phyloP scores from a whole-genome alignment of 2,888 invertebrate genomes.

The Hedya salicella region DNA sequence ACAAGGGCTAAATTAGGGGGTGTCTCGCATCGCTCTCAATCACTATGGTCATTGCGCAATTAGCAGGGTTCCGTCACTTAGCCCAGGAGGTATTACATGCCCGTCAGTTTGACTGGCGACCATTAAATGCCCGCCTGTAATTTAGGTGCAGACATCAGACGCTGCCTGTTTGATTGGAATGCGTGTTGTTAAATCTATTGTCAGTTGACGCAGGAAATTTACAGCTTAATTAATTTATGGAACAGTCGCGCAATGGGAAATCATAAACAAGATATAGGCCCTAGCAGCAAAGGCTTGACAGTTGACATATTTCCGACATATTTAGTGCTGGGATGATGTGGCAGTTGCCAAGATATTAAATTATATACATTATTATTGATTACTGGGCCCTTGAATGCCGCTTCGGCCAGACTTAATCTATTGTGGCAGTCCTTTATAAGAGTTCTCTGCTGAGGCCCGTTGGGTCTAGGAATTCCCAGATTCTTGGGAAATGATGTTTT shows the following conservation, averaged over 20 bases:
- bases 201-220: constrained; percentile 22
- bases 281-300: background rate
- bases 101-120: constrained; percentile 47
- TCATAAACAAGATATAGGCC: constrained; percentile 3
- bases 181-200: constrained; percentile 29
- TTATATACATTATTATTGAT: background rate
- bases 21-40: constrained; percentile 51
- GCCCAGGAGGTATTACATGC: constrained; percentile 51
- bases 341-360: background rate
- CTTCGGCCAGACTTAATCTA: too few species aligned
- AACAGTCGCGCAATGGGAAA: constrained; percentile 18
- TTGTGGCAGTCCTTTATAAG: too few species aligned
- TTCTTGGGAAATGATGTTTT: too few species aligned
- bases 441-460: too few species aligned
- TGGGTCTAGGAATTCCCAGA: too few species aligned
- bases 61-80: constrained; percentile 61
- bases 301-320: background rate
- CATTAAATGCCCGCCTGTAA: constrained; percentile 49
- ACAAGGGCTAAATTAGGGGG: constrained; percentile 43
- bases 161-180: constrained; percentile 30
- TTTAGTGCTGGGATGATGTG: constrained; percentile 8
- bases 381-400: too few species aligned
- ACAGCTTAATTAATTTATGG: constrained; percentile 37
- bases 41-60: constrained; percentile 63
- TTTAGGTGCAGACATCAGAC: constrained; percentile 41